Evolutionary conservation across 2,888 invertebrate genomes (phyloP), one percentile per base, ranked within the genome.

Genomic region (Trissonchulus latispiculum): DNA sequence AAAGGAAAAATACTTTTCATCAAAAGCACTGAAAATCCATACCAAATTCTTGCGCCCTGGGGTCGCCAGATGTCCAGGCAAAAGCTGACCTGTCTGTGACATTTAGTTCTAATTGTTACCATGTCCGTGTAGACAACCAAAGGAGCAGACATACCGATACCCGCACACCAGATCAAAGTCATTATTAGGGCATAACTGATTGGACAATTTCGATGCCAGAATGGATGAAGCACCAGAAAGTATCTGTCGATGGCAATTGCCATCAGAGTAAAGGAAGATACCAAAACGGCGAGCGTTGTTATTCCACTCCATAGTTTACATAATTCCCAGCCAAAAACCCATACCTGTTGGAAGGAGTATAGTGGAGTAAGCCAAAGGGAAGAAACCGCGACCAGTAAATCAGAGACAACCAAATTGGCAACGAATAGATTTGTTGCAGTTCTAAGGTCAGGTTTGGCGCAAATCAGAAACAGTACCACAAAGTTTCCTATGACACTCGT

Each of bases 341-440:
- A 68, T n/a, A 36, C 36, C 36, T 68, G 29, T n/a, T 32, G 36
- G n/a, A 36, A 95, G 0, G 93, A 91, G 83, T 96, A 95, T 0
- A 95, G 86, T 0, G 97, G 96, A 0, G 97, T 99, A 81, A 99
- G 94, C 2, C 97, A 96, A 69, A 97, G 93, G 1, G 95, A 94
- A 75, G 97, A 88, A 23, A 91, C 88, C 83, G 95, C 95, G 77
- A 99, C 88, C 67, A 97, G 86, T 70, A 97, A 92, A 83, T 97
- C 97, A 8, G 95, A 93, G 37, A 96, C 86, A 0, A 96, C 97
- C 79, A 97, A 86, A 83, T 97, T 97, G 62, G 93, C 92, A 81
- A 97, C 97, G 85, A 97, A 97, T 72, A 95, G 88, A 84, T 97
- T 97, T 1, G 97, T 97, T 48, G 96, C 95, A 0, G 95, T 95